phyloP scores from a whole-genome alignment of 2,113 vertebrate species.

The Myotis yumanensis region DNA sequence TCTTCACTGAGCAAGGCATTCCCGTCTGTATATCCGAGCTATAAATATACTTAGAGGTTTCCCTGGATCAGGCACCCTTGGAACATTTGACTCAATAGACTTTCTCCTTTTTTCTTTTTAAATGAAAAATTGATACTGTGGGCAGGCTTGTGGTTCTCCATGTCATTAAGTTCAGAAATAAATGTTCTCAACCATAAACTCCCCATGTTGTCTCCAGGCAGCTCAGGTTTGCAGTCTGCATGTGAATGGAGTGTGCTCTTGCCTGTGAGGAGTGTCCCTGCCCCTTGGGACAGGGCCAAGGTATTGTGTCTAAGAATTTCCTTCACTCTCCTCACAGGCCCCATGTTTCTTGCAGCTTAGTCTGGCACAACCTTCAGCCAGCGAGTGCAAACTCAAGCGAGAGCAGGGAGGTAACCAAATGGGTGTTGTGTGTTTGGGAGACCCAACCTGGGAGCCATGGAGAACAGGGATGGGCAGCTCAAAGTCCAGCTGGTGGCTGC shows the following conservation, averaged over 20 bases:
- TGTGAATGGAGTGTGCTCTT: neutral
- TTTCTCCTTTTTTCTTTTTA: slow-evolving; percentile 26
- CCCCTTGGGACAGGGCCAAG: neutral
- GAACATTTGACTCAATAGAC: slow-evolving; percentile 61
- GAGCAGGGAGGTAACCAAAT: neutral
- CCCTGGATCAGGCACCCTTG: slow-evolving; percentile 33
- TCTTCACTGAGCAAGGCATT: slow-evolving; percentile 26
- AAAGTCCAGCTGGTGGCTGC: neutral
- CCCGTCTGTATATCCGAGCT: slow-evolving; percentile 7
- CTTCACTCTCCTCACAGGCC: neutral
- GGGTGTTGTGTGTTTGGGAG: neutral
- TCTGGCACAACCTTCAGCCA: neutral
- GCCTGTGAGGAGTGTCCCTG: neutral
- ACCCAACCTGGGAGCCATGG: neutral
- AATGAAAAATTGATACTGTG: slow-evolving; percentile 61
- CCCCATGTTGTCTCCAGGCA: slow-evolving; percentile 5
- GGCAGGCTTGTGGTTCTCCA: slow-evolving; percentile 53
- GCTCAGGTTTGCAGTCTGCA: neutral
- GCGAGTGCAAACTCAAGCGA: neutral
- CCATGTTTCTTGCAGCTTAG: neutral
- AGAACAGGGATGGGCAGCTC: neutral
- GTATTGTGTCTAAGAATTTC: neutral
- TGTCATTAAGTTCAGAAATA: slow-evolving; percentile 71
- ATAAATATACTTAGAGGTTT: slow-evolving; percentile 63
- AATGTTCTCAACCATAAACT: slow-evolving; percentile 31